These are phyloP conservation scores for Syrista parreyssii DNA, from an alignment of 2,888 invertebrate genomes.

Conservation along the genomic window DNA sequence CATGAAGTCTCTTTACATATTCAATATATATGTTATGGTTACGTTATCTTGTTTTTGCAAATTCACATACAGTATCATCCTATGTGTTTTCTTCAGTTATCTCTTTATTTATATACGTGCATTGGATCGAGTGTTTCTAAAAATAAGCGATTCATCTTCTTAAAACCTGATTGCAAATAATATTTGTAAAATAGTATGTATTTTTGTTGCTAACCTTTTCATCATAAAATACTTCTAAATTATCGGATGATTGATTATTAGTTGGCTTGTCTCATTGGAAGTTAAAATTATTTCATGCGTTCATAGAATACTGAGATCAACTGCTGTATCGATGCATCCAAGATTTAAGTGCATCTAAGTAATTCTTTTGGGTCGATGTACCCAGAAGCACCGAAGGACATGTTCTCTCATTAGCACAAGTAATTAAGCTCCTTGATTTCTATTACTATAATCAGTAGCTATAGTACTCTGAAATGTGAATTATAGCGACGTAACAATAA, in stretches of 20 bases:
- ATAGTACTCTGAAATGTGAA: background rate
- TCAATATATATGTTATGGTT: background rate
- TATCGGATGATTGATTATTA: background rate
- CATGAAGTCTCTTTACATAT: background rate
- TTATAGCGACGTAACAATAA: background rate
- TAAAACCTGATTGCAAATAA: background rate
- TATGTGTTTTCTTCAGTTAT: background rate
- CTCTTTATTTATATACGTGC: background rate
- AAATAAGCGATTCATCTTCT: background rate
- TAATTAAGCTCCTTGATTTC: background rate
- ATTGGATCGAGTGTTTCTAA: background rate
- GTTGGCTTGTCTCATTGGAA: background rate
- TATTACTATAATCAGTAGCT: background rate
- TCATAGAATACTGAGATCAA: background rate
- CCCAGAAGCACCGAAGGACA: background rate
- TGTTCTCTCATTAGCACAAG: background rate
- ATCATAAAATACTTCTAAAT: background rate
- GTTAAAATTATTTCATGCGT: background rate
- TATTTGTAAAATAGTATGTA: background rate
- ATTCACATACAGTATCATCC: background rate
- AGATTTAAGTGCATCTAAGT: background rate
- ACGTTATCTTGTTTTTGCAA: background rate
- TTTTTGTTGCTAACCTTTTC: background rate
- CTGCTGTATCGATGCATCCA: background rate
- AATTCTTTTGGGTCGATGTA: background rate